Percentiles rank a stretch among this genome's conserved stretches.
These are phyloP conservation scores for Acleris holmiana DNA, from an alignment of 2,888 invertebrate species.

Conservation along the genomic window DNA sequence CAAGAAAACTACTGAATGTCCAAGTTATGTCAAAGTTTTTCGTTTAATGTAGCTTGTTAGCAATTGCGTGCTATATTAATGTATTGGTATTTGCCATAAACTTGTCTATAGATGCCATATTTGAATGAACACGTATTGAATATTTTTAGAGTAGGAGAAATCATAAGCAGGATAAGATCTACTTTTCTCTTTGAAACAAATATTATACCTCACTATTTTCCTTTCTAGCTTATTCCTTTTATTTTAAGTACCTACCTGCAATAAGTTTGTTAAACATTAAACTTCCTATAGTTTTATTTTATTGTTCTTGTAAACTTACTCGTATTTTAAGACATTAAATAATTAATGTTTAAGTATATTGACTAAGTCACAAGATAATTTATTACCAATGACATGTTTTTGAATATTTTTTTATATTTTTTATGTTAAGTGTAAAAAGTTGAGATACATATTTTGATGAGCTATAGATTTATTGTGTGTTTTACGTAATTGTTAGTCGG, in stretches of 20 bases:
- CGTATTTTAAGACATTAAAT: conserved; percentile 48
- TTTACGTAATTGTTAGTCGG: conserved; percentile 64
- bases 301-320: conserved; percentile 48
- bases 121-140: conserved; percentile 55
- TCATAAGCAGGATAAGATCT: conserved; percentile 59
- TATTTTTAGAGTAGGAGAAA: conserved; percentile 58
- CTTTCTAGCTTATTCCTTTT: conserved; percentile 60
- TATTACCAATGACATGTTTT: conserved; percentile 84
- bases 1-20: too few relatives aligned
- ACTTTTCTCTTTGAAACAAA: conserved; percentile 54
- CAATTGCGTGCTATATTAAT: conserved; percentile 22
- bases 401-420: conserved; percentile 73
- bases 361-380: conserved; percentile 84
- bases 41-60: conserved; percentile 18
- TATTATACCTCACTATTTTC: conserved; percentile 67
- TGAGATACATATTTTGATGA: conserved; percentile 68
- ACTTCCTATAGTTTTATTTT: conserved; percentile 44
- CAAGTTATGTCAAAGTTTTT: conserved; percentile 17
- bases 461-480: conserved; percentile 57
- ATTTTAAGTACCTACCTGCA: conserved; percentile 41
- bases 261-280: conserved; percentile 21
- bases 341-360: conserved; percentile 70
- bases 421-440: conserved; percentile 72
- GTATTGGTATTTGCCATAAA: conserved; percentile 70
- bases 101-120: conserved; percentile 79